Evolutionary conservation across 2,113 vertebrate genomes (phyloP).

Genomic region (Corythaixoides concolor): DNA sequence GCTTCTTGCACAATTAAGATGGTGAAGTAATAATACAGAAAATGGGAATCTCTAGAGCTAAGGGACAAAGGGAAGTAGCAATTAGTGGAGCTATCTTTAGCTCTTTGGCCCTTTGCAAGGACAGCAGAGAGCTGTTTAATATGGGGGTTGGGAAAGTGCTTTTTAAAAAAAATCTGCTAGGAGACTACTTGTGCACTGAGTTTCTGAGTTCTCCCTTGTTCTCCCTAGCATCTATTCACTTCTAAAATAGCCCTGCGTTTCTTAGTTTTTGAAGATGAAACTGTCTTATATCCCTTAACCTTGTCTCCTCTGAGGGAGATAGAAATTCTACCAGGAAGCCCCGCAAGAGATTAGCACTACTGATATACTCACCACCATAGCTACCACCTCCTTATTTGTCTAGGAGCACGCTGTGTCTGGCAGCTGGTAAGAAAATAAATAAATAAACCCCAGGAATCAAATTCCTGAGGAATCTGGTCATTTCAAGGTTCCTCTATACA

Average conservation of each 20-base stretch:
- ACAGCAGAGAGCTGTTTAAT: constrained; percentile 32
- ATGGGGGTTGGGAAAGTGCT: neutral
- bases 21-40: neutral
- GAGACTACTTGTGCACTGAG: neutral
- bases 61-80: constrained; percentile 40
- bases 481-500: constrained; percentile 47
- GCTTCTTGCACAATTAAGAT: constrained; percentile 43
- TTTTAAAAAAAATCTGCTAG: neutral
- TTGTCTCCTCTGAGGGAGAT: neutral
- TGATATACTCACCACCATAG: neutral
- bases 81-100: constrained; percentile 54
- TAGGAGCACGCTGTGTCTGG: constrained; percentile 47
- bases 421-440: constrained; percentile 62
- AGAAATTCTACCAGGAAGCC: constrained; percentile 13
- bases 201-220: neutral
- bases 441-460: constrained; percentile 60
- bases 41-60: neutral
- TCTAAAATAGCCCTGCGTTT: neutral
- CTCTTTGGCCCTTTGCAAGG: constrained; percentile 49
- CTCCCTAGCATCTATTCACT: neutral
- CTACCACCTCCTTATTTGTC: constrained; percentile 38
- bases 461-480: constrained; percentile 58
- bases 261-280: neutral
- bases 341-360: neutral
- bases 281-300: neutral